These are phyloP conservation scores for Gambelia wislizenii DNA, from an alignment of 2,797 vertebrate species.

Conservation along the genomic window DNA sequence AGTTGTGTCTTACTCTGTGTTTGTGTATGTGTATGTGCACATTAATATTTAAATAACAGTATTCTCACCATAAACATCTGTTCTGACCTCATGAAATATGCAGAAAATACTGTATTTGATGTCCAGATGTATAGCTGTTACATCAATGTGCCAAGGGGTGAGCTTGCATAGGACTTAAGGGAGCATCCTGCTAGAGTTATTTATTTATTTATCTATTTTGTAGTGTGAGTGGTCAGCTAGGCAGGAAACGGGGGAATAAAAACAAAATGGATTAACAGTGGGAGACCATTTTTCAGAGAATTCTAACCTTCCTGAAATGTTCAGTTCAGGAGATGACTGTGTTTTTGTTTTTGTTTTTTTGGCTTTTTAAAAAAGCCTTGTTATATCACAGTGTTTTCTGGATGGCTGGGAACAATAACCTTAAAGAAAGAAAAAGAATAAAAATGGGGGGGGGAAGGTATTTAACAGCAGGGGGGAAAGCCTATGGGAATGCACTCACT, in stretches of 20 bases:
- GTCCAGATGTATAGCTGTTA: neutral
- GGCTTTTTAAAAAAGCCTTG: no score
- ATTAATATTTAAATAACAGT: no score
- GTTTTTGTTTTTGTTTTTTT: neutral
- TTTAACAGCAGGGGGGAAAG: constrained; percentile 6
- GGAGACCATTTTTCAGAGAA: neutral
- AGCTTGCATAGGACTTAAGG: neutral
- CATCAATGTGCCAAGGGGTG: neutral
- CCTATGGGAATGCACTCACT: constrained; percentile 2
- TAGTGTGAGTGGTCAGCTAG: neutral
- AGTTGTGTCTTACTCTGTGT: neutral
- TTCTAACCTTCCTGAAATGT: neutral
- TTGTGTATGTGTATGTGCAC: neutral
- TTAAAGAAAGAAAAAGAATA: neutral
- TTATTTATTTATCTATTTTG: no score
- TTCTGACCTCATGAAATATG: neutral
- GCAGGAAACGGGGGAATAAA: neutral
- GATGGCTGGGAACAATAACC: neutral
- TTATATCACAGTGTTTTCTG: constrained; percentile 14
- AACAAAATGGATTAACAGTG: neutral
- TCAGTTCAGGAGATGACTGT: neutral
- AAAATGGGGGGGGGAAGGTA: neutral
- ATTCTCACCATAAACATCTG: neutral
- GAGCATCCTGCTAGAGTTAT: neutral
- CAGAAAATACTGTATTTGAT: neutral